These are phyloP conservation scores for Australoheros scitulus DNA, from an alignment of 2,113 vertebrate genomes.

Conservation along the genomic window DNA sequence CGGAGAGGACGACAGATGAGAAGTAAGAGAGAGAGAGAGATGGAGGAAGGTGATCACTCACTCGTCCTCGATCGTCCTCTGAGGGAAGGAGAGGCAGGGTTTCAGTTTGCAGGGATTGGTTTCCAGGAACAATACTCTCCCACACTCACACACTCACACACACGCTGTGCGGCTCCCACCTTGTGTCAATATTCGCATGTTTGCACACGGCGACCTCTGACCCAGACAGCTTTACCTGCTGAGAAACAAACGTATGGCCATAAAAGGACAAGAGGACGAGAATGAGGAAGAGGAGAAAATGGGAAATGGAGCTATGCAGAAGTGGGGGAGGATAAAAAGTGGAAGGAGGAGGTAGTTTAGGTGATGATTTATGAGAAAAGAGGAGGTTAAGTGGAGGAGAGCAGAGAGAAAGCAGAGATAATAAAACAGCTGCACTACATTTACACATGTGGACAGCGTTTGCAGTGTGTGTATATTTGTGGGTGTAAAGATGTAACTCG, in stretches of 20 bases:
- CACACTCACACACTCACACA: not conserved
- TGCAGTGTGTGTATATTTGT: not conserved
- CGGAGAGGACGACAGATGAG: not conserved
- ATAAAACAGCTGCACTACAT: slow-evolving; percentile 58
- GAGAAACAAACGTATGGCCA: slow-evolving; percentile 39
- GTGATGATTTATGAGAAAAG: slow-evolving; percentile 52
- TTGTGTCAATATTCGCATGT: slow-evolving; percentile 55
- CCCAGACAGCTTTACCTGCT: slow-evolving; percentile 51
- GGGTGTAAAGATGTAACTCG: slow-evolving; percentile 27
- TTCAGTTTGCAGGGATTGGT: slow-evolving; percentile 30
- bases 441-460: slow-evolving; percentile 51
- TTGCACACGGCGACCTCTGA: slow-evolving; percentile 53
- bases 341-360: not conserved
- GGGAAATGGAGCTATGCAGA: not conserved
- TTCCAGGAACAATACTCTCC: slow-evolving; percentile 7
- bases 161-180: slow-evolving; percentile 30
- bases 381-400: slow-evolving; percentile 16
- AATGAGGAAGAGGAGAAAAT: not conserved
- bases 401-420: slow-evolving; percentile 40
- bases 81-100: slow-evolving; percentile 2
- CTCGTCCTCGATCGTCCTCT: slow-evolving; percentile 21
- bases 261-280: not conserved
- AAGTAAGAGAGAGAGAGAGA: not conserved
- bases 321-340: not conserved
- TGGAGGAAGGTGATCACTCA: not conserved